Evolutionary conservation across 2,888 invertebrate genomes (phyloP).

Genomic region (Schrankia costaestrigalis): DNA sequence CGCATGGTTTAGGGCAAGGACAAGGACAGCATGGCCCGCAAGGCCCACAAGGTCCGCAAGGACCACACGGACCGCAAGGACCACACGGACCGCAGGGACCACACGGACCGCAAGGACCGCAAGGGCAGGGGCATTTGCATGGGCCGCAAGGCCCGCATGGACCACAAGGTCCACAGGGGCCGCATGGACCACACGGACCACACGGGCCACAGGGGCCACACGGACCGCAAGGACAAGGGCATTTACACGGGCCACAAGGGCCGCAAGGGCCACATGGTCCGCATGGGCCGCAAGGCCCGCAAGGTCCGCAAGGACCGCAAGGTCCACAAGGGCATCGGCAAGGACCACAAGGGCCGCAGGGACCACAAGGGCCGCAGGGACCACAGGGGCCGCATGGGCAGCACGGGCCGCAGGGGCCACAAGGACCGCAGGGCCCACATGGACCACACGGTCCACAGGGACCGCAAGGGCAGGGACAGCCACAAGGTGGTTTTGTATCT

Average conservation of each 20-base stretch:
- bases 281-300: slow-evolving; percentile 24
- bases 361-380: slow-evolving; percentile 39
- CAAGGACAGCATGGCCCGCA: slow-evolving; percentile 36
- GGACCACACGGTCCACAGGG: slow-evolving; percentile 49
- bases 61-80: slow-evolving; percentile 29
- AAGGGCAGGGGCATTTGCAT: slow-evolving; percentile 20
- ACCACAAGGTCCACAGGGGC: slow-evolving; percentile 34
- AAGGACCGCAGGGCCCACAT: slow-evolving; percentile 36
- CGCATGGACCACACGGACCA: slow-evolving; percentile 24
- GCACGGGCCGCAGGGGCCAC: slow-evolving; percentile 38
- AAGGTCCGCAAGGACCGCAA: slow-evolving; percentile 5
- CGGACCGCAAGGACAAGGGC: slow-evolving; percentile 29
- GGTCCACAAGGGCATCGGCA: slow-evolving; percentile 3
- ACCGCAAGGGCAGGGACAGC: slow-evolving; percentile 43
- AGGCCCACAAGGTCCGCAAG: slow-evolving; percentile 30
- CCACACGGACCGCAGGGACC: slow-evolving; percentile 30
- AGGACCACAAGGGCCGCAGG: slow-evolving; percentile 36
- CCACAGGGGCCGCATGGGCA: slow-evolving; percentile 42
- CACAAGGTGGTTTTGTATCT: slow-evolving; percentile 37
- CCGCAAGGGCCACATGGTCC: slow-evolving; percentile 27
- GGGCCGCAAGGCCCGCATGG: slow-evolving; percentile 21
- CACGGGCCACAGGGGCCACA: slow-evolving; percentile 30
- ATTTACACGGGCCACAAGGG: slow-evolving; percentile 32
- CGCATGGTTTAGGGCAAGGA: slow-evolving; percentile 14
- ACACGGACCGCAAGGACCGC: slow-evolving; percentile 28